phyloP scores from a whole-genome alignment of 2,888 invertebrate species.

The Kuschelorhynchus macadamiae region DNA sequence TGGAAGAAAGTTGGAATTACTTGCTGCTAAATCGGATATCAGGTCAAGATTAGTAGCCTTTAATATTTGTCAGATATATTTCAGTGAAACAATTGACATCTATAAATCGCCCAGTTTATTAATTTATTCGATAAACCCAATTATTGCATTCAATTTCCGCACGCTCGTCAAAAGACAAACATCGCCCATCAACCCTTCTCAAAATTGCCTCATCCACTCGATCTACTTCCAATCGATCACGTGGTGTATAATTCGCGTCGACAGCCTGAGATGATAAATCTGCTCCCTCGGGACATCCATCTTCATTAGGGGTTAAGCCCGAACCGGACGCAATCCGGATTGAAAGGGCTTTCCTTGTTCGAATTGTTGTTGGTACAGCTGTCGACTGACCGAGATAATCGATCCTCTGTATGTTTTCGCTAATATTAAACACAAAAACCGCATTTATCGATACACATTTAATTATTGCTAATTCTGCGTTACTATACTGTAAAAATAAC shows the following conservation, averaged over 20 bases:
- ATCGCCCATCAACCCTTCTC: background rate
- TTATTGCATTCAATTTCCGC: background rate
- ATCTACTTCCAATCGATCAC: constrained; percentile 17
- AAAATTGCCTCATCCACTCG: constrained; percentile 18
- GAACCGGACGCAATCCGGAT: constrained; percentile 10
- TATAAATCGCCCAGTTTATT: too few relatives aligned
- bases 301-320: background rate
- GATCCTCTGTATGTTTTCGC: too few relatives aligned
- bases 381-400: background rate
- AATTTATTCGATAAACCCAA: too few relatives aligned
- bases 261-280: constrained; percentile 17
- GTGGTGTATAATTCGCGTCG: constrained; percentile 8
- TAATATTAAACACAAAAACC: too few relatives aligned
- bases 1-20: too few relatives aligned
- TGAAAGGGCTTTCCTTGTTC: constrained; percentile 9
- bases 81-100: too few relatives aligned
- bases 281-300: constrained; percentile 14
- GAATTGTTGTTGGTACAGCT: constrained; percentile 4
- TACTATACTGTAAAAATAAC: too few relatives aligned
- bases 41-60: too few relatives aligned
- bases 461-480: too few relatives aligned
- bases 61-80: too few relatives aligned
- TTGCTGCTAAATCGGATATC: too few relatives aligned
- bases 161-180: background rate
- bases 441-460: too few relatives aligned